Evolutionary conservation across 2,113 vertebrate species (phyloP).

Genomic region (Clarias macrocephalus): DNA sequence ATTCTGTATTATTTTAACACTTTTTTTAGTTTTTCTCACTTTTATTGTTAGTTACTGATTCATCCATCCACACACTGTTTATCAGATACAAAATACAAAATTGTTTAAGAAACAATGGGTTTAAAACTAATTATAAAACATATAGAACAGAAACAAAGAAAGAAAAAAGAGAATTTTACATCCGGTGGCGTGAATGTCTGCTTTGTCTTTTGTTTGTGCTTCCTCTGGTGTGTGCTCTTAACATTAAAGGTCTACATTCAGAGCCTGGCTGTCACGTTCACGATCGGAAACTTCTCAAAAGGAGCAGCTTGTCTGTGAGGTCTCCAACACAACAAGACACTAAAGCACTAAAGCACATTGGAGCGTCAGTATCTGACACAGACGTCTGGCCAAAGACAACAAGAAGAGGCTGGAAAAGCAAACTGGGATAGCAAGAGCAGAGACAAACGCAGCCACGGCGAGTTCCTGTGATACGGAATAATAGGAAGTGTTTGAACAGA

Average conservation of each 20-base stretch:
- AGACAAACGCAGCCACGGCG: background rate
- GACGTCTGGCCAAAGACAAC: background rate
- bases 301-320: constrained; percentile 51
- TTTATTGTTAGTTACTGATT: no score
- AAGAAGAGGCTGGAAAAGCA: background rate
- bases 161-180: background rate
- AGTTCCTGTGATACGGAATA: background rate
- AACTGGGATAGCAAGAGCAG: background rate
- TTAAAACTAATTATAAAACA: background rate
- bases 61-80: no score
- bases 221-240: constrained; percentile 66
- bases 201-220: constrained; percentile 60
- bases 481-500: background rate
- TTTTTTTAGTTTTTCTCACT: no score
- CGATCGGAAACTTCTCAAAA: constrained; percentile 49
- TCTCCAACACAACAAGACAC: constrained; percentile 24
- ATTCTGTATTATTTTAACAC: no score
- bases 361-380: background rate
- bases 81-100: no score
- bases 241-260: constrained; percentile 66
- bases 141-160: background rate
- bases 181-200: background rate
- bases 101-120: background rate
- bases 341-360: background rate
- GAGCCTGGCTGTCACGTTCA: constrained; percentile 57